Evolutionary conservation across 1,140 invertebrate species (phyloP).

Genomic region (Drosophila gunungcola): DNA sequence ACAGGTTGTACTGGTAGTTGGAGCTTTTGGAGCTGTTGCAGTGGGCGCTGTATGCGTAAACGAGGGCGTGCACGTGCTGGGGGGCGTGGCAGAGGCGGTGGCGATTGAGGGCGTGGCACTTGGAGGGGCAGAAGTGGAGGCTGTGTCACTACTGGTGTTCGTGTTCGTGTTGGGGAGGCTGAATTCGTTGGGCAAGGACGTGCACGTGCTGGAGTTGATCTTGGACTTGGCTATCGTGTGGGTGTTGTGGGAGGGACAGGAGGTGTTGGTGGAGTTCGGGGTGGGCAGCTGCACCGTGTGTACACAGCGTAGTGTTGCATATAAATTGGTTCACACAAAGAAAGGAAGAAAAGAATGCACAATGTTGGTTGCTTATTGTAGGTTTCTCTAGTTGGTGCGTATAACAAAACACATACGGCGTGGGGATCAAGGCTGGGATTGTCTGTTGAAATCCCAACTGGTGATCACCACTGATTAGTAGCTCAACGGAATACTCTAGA

Average conservation of each 20-base stretch:
- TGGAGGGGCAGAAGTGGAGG: conserved; percentile 21
- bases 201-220: conserved; percentile 63
- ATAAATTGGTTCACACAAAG: conserved; percentile 62
- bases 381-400: conserved; percentile 23
- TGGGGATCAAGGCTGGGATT: conserved; percentile 2
- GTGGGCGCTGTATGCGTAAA: conserved; percentile 63
- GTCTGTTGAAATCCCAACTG: conserved; percentile 9
- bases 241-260: conserved; percentile 48
- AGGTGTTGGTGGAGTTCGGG: conserved; percentile 45
- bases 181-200: conserved; percentile 53
- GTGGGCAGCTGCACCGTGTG: conserved; percentile 40
- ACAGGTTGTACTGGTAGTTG: conserved; percentile 46
- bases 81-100: conserved; percentile 46
- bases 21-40: conserved; percentile 30
- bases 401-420: conserved; percentile 21
- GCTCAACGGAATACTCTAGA: background rate
- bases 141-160: conserved; percentile 25
- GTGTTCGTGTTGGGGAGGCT: conserved; percentile 24
- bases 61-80: conserved; percentile 64
- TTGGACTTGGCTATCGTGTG: conserved; percentile 42
- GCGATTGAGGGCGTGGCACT: conserved; percentile 24
- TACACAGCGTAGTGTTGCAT: conserved; percentile 34
- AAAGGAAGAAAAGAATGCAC: conserved; percentile 77
- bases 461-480: conserved; percentile 1
- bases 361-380: conserved; percentile 60